Percentiles rank a stretch among this genome's conserved stretches.
Evolutionary conservation across 2,797 vertebrate species (phyloP).

Genomic region (Varecia variegata): DNA sequence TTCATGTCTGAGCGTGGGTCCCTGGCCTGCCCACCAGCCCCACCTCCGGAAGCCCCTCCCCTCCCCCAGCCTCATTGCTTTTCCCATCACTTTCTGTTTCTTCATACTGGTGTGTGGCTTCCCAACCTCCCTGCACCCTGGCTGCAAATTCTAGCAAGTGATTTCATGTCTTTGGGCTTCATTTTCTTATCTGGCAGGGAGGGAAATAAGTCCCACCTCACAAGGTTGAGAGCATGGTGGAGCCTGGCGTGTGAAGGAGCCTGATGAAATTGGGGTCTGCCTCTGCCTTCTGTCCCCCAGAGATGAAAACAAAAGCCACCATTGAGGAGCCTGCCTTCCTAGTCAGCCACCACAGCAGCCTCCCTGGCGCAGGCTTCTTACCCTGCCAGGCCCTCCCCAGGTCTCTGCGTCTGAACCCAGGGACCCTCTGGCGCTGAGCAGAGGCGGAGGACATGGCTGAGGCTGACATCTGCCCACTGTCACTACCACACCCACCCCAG

Average conservation of each 20-base stretch:
- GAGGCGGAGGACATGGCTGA: background rate
- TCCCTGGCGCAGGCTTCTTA: background rate
- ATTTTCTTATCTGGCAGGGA: background rate
- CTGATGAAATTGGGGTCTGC: background rate
- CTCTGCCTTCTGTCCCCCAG: background rate
- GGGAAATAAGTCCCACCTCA: background rate
- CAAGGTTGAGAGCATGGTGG: background rate
- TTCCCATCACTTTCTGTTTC: background rate
- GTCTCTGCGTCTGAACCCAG: background rate
- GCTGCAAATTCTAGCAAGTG: background rate
- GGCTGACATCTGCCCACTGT: background rate
- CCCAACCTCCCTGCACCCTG: background rate
- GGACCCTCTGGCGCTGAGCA: background rate
- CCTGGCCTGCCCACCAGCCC: background rate
- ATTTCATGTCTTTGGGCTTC: background rate
- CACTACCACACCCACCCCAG: background rate
- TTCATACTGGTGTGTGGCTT: background rate
- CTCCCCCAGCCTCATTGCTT: background rate
- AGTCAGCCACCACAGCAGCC: background rate
- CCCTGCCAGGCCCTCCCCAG: background rate
- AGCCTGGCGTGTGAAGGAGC: background rate
- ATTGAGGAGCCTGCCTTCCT: background rate
- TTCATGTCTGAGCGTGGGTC: too few relatives aligned
- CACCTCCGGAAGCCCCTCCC: background rate
- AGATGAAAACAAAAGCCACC: background rate